These are phyloP conservation scores for Lamprologus lemairii DNA, from an alignment of 2,113 vertebrate genomes.

Conservation along the genomic window DNA sequence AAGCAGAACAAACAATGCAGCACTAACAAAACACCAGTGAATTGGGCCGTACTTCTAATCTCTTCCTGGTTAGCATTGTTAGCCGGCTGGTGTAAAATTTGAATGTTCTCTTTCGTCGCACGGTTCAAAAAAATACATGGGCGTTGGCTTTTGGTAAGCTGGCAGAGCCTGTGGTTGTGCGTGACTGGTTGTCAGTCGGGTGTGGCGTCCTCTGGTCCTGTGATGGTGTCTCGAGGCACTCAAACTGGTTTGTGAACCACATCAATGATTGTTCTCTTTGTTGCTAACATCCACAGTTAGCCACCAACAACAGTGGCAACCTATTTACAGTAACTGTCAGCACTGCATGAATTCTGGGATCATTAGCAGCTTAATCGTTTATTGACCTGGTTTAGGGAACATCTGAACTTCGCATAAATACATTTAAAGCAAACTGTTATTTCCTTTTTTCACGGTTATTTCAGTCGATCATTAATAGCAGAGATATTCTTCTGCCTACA, in stretches of 20 bases:
- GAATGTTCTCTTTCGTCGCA: background rate
- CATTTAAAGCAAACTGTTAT: background rate
- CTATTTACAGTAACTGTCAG: background rate
- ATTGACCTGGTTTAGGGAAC: background rate
- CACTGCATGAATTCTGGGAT: background rate
- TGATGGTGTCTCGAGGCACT: background rate
- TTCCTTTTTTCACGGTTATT: background rate
- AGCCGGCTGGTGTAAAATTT: background rate
- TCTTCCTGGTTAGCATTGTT: background rate
- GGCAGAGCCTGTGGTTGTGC: background rate
- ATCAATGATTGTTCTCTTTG: background rate
- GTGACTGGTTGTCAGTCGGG: background rate
- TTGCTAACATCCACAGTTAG: background rate
- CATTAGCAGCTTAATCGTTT: background rate
- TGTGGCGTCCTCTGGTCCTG: background rate
- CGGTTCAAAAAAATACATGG: background rate
- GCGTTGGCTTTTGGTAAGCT: rapidly evolving
- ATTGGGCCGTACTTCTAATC: background rate
- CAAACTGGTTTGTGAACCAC: background rate
- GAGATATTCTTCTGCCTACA: background rate
- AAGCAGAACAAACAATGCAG: background rate
- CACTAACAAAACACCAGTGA: background rate
- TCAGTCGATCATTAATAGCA: background rate
- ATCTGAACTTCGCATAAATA: background rate
- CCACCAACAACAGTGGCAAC: background rate